A percentile compares a stretch with the other conserved stretches of the same genome.
Conservation (phyloP, 2,888 invertebrate species). For the Dryococelus australis region DNA sequence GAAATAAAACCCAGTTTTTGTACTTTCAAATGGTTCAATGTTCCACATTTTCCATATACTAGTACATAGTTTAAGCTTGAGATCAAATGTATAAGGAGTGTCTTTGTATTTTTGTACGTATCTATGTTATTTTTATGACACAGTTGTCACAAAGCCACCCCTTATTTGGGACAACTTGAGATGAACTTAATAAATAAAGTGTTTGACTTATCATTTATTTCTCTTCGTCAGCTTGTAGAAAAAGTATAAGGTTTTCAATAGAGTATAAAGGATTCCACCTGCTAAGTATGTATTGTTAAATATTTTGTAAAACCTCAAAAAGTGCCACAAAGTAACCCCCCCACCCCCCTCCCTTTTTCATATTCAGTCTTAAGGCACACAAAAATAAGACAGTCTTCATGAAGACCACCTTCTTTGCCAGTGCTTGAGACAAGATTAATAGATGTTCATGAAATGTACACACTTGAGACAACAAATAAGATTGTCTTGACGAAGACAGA, state of each 20-base stretch:
- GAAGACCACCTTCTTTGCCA: too few species aligned
- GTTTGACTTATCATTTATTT: not conserved
- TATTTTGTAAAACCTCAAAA: too few species aligned
- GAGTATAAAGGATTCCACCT: too few species aligned
- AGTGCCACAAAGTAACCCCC: too few species aligned
- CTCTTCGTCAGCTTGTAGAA: not conserved
- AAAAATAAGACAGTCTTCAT: too few species aligned
- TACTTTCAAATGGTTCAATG: not conserved
- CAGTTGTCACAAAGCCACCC: constrained; percentile 8
- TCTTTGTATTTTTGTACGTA: not conserved
- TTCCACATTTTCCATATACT: not conserved
- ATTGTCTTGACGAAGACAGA: too few species aligned
- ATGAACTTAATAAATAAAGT: not conserved
- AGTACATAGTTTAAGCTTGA: not conserved
- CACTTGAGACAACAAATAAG: too few species aligned
- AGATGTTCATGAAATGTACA: too few species aligned
- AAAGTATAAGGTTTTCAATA: not conserved
- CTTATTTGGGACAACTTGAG: not conserved
- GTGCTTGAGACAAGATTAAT: too few species aligned
- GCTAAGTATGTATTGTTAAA: too few species aligned
- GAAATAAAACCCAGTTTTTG: not conserved
- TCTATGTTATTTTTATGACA: not conserved
- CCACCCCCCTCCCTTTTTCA: too few species aligned
- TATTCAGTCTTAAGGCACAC: too few species aligned
- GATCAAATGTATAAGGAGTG: not conserved